Evolutionary conservation across 2,888 invertebrate genomes (phyloP), one percentile per base, ranked within the genome.

Genomic region (Amphipyra berbera): DNA sequence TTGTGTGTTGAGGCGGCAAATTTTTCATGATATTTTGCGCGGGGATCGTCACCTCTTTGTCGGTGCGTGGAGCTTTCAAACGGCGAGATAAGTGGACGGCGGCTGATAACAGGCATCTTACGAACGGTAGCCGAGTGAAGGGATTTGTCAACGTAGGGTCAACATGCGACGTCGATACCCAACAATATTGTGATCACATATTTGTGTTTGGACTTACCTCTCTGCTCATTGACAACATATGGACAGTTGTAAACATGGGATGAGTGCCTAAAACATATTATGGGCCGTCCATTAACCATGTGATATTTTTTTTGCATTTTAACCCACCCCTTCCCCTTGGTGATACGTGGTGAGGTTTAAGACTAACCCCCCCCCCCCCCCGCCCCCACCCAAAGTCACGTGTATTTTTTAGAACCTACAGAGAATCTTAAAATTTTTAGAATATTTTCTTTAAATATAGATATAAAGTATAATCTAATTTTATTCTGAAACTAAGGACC

Each of bases 101-200:
- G 82, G 73, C 85, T 88, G 93, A 93, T 93, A 93, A 90, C 81
- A 78, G 78, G 69, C 82, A 73, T 83, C 85, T 83, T 80, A 77
- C 78, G 85, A 87, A 93, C 94, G 90, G 94, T 93, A 94, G 94
- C 92, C 77, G 83, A 88, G 87, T 84, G 85, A 84, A 87, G 84
- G 89, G 92, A 92, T 93, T 94, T 92, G 91, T 93, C 91, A 88
- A 84, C 78, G 92, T 91, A 93, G 89, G 75, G 94, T 92, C 93
- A 93, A 91, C 93, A 93, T 38, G 71, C 74, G 78, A 82, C 75
- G 48, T 53, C 60, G 66, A 76, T 68, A 80, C 79, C 79, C 80
- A 66, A 79, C 79, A 57, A 62, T 62, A 70, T 68, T 73, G 68
- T 60, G 74, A 55, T 42, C 75, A 63, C 69, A 72, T 69, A 85